Evolutionary conservation across 1,140 invertebrate genomes (phyloP).

Genomic region (Tribolium castaneum): DNA sequence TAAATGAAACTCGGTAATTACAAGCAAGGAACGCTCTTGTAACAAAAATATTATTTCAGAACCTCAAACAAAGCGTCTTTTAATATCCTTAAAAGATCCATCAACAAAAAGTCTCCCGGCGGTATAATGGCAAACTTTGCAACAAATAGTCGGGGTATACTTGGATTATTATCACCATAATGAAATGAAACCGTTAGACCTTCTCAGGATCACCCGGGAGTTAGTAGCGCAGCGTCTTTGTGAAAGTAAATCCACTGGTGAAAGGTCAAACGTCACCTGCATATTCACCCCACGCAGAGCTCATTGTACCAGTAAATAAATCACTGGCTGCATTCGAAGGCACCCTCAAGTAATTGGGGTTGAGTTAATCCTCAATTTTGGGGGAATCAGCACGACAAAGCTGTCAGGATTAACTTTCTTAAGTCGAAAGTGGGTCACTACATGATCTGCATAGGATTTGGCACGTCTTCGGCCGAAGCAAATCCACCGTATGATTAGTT

Average conservation of each 20-base stretch:
- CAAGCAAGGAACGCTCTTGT: background rate
- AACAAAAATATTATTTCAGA: background rate
- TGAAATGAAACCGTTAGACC: conserved; percentile 5
- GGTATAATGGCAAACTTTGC: conserved; percentile 3
- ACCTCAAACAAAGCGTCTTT: background rate
- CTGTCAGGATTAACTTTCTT: conserved; percentile 1
- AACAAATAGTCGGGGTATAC: conserved; percentile 6
- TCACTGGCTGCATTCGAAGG: background rate
- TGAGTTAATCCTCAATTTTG: conserved; percentile 9
- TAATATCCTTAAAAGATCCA: conserved; percentile 16
- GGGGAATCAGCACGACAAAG: conserved; percentile 5
- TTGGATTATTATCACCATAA: conserved; percentile 15
- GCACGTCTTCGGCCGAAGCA: background rate
- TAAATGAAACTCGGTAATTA: background rate
- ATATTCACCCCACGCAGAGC: background rate
- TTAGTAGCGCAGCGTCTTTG: background rate
- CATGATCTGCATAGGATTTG: conserved; percentile 5
- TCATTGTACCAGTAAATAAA: background rate
- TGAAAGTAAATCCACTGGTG: background rate
- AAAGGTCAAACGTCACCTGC: conserved; percentile 20
- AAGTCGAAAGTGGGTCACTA: conserved; percentile 16
- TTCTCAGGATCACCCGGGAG: background rate
- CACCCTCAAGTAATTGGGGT: background rate
- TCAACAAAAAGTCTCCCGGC: conserved; percentile 1
- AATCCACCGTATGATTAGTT: background rate